Base-by-base conservation (phyloP, 2,888 invertebrate genomes). In the Halictus ligatus region DNA sequence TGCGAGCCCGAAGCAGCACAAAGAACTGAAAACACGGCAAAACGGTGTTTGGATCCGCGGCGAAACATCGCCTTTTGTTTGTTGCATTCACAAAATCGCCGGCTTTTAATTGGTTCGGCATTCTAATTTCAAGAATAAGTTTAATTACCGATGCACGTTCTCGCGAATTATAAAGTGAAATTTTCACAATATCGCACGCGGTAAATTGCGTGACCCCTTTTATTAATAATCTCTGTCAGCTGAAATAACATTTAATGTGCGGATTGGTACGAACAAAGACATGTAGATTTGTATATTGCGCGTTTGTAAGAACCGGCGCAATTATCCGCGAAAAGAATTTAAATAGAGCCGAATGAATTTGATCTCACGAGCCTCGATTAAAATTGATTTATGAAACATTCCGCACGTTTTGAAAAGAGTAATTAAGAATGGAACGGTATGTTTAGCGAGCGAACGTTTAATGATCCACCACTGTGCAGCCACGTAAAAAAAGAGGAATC, bases 151-250 rank as follows among this genome's bases (percentile, higher is more conserved):
- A 8, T 25, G 40, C 54, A 25, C 69, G 54, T 29, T 67, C 15
- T 35, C 43, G 50, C 54, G 69, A 54, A 78, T 78, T 69, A 48
- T 21, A 29, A n/a, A 77, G 48, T 13, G 48, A 50, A 77, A 67
- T 50, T 67, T 67, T 67, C 64, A 25, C 64, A 40, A 15, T 69
- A 6, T 35, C 0, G n/a, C 35, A 13, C 21, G 15, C n/a, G 35
- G 48, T 21, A 40, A 69, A 64, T 35, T 35, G n/a, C 50, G 13
- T n/a, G 77, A 35, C 29, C 48, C 21, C 25, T 54, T 67, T 67
- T 78, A 60, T 78, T 25, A 29, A 25, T 50, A 43, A 50, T 15
- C 25, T 54, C 40, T 21, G 21, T 54, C 54, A 78, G 43, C n/a
- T 18, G 40, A 6, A 54, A 35, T 43, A 43, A 48, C 69, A 54